Evolutionary conservation across 2,888 invertebrate genomes (phyloP).

Genomic region (Drosophila lutescens): DNA sequence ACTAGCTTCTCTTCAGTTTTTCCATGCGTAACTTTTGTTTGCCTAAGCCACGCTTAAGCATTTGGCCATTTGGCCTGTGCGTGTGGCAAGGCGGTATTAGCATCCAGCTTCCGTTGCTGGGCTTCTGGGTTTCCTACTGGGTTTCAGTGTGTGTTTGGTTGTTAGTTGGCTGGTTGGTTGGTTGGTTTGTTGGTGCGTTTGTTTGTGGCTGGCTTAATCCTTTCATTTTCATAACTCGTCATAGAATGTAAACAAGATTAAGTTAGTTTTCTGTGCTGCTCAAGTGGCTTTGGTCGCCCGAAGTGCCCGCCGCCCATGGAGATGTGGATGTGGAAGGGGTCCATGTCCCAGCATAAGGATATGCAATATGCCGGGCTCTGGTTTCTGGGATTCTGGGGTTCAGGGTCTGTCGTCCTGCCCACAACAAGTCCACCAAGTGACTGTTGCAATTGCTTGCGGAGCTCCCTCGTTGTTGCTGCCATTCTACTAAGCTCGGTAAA

Average conservation of each 20-base stretch:
- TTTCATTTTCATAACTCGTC: constrained; percentile 81
- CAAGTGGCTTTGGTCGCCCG: constrained; percentile 72
- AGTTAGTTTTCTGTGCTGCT: constrained; percentile 76
- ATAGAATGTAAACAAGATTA: constrained; percentile 81
- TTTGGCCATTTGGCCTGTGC: constrained; percentile 54
- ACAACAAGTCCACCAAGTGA: constrained; percentile 79
- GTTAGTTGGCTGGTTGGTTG: constrained; percentile 34
- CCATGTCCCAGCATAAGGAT: constrained; percentile 42
- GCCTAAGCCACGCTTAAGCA: constrained; percentile 63
- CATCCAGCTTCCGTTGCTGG: constrained; percentile 19
- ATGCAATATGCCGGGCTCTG: constrained; percentile 56
- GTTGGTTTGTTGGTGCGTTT: constrained; percentile 57
- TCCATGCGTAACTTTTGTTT: constrained; percentile 76
- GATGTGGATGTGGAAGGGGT: constrained; percentile 11
- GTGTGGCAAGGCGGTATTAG: constrained; percentile 32
- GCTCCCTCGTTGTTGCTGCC: constrained; percentile 51
- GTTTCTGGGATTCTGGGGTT: constrained; percentile 4
- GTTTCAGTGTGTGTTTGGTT: constrained; percentile 4
- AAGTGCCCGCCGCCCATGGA: neutral
- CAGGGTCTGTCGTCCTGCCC: constrained; percentile 57
- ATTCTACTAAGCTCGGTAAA: constrained; percentile 70
- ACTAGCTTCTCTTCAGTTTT: constrained; percentile 50
- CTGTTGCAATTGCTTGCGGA: constrained; percentile 77
- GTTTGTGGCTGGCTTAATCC: constrained; percentile 77
- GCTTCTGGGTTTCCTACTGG: constrained; percentile 17